Conservation (phyloP, 2,797 vertebrate genomes). For the Coluber constrictor region DNA sequence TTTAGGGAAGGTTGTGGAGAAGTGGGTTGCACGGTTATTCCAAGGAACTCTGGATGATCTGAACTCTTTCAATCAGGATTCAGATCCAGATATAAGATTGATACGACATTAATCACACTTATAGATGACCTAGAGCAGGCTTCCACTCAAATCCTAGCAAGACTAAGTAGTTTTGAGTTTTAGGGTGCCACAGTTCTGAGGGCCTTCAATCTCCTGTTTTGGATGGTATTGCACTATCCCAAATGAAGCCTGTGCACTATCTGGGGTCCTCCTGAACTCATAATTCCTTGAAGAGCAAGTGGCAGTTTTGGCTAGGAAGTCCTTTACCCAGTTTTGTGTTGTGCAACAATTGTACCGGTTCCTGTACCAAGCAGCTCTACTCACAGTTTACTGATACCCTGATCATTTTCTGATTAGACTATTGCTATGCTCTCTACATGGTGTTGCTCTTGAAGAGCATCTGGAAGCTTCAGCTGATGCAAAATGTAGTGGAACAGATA, state of each 20-base stretch:
- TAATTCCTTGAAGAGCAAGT: not conserved
- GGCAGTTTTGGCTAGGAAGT: not conserved
- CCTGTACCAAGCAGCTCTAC: not conserved
- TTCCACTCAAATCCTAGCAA: not conserved
- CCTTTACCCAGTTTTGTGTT: not conserved
- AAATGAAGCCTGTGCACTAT: not conserved
- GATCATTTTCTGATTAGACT: not conserved
- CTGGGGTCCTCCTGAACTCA: not conserved
- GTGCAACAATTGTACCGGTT: not conserved
- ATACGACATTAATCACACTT: not conserved
- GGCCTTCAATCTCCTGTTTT: not conserved
- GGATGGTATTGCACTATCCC: not conserved
- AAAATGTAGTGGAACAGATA: not conserved
- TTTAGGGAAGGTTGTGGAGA: not conserved
- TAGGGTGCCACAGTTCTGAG: not conserved
- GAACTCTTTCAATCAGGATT: not conserved
- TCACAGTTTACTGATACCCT: not conserved
- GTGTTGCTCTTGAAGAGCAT: no score
- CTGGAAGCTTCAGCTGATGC: not conserved
- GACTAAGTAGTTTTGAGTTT: not conserved
- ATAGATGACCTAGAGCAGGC: not conserved
- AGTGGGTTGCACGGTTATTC: not conserved
- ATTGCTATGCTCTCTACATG: not conserved
- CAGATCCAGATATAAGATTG: not conserved
- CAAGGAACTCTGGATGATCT: not conserved